Base-by-base conservation (phyloP, 92 coral and sea anemone species). In the Parazoanthus atlanticus region DNA sequence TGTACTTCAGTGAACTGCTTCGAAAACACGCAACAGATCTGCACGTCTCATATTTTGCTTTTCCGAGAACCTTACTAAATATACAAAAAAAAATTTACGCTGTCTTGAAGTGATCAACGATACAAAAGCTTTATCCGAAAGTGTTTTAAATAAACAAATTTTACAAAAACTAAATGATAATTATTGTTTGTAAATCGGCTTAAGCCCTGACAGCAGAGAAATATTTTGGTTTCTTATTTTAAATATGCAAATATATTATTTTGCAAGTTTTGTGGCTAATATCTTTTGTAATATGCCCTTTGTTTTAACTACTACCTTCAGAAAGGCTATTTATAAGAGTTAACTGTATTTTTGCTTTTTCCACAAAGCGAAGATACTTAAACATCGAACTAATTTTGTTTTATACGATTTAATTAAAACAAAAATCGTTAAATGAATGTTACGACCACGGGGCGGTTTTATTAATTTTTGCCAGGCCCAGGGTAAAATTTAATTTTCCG, bases 401-500 rank as follows among this genome's bases (percentile, higher is more conserved):
- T 56, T 80, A 31, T 31, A 21, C 6, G n/a, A 52, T 32, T 80
- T 33, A 56, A 80, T 31, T 21, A 30, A 61, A 80, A 16, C 72
- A 54, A 67, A 79, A 80, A 30, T 26, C 19, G 29, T 54, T 23
- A 34, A 30, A 56, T 56, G 71, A 54, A 52, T 41, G 21, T 46
- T 46, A 54, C 25, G 31, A 9, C 33, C 46, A 43, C 29, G 33
- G 30, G 19, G 43, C 7, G 43, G 16, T 25, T 61, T 3, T 7
- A 80, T 80, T 52, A n/a, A 46, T 49, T 8, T 52, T 41, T 43
- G 71, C 3, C 1, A 28, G 74, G 78, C 87, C 77, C 78, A 10
- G 31, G 78, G 74, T 33, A 84, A 69, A 28, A 84, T 6, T 69
- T 43, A 84, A 69, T 84, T 84, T 75, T 75, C 67, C 74, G 78